phyloP scores from a whole-genome alignment of 2,113 vertebrate species.

The Lates calcarifer region DNA sequence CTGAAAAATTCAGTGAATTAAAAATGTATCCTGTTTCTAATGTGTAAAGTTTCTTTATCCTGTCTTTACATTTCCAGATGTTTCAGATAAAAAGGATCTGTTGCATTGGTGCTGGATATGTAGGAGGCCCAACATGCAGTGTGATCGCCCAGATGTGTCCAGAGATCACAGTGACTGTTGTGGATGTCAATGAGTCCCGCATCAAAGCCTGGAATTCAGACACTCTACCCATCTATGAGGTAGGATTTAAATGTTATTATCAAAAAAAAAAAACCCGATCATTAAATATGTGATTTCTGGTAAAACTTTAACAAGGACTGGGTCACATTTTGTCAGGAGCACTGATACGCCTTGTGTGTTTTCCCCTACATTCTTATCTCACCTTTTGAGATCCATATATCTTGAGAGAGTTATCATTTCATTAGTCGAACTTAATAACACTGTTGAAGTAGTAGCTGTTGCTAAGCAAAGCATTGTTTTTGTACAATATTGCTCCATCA shows the following conservation, averaged over 20 bases:
- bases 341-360: not conserved
- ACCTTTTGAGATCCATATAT: not conserved
- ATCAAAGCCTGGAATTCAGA: conserved; percentile 99
- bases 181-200: conserved; percentile 94
- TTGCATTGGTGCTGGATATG: conserved; percentile 98
- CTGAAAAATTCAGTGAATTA: not conserved
- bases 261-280: not conserved
- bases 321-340: not conserved
- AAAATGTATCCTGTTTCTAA: not conserved
- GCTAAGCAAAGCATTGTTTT: conserved; percentile 30
- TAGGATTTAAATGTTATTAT: conserved; percentile 61
- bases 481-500: conserved; percentile 7
- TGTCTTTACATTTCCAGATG: conserved; percentile 82
- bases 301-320: conserved; percentile 4
- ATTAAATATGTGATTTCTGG: not conserved
- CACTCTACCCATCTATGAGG: conserved; percentile 97
- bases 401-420: not conserved
- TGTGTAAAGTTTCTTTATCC: not conserved
- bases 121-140: conserved; percentile 97
- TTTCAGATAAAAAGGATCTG: conserved; percentile 97
- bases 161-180: conserved; percentile 90
- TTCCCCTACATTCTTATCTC: not conserved
- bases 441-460: conserved; percentile 13
- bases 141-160: conserved; percentile 98
- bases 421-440: not conserved